phyloP scores from a whole-genome alignment of 2,888 invertebrate species.

The Zaprionus lineosus region DNA sequence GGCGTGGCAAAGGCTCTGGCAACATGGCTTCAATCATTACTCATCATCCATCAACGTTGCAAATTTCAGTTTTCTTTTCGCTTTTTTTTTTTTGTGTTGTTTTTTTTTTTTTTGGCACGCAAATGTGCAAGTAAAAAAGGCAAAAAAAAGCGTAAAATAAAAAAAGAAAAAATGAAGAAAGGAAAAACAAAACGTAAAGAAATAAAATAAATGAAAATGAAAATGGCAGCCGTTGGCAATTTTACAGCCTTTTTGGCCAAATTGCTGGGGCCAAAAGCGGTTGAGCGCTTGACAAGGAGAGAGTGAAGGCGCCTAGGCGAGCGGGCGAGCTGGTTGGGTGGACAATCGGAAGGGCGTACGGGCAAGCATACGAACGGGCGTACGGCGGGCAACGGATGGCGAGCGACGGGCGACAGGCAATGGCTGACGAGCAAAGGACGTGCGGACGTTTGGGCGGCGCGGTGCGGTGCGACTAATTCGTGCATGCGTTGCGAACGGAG shows the following conservation, averaged over 20 bases:
- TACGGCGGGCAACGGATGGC: no score
- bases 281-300: neutral
- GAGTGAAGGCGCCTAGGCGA: neutral
- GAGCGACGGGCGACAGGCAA: no score
- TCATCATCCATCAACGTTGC: constrained; percentile 78
- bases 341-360: no score
- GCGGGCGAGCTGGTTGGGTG: no score
- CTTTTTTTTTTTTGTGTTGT: constrained; percentile 6
- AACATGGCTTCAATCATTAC: constrained; percentile 74
- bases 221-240: constrained; percentile 65
- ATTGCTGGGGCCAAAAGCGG: constrained; percentile 24
- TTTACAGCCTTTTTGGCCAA: constrained; percentile 61
- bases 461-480: constrained; percentile 65
- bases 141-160: constrained; percentile 21
- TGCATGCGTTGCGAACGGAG: constrained; percentile 64
- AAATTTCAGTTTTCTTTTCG: constrained; percentile 42
- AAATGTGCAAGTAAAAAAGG: constrained; percentile 56
- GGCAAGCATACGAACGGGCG: no score
- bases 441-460: constrained; percentile 1
- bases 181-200: constrained; percentile 30
- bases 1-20: constrained; percentile 45
- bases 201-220: constrained; percentile 63
- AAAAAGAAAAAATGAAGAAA: constrained; percentile 17
- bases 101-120: constrained; percentile 56
- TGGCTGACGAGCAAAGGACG: neutral